Base-by-base conservation (phyloP, 2,797 vertebrate species). In the Myripristis jacobus region DNA sequence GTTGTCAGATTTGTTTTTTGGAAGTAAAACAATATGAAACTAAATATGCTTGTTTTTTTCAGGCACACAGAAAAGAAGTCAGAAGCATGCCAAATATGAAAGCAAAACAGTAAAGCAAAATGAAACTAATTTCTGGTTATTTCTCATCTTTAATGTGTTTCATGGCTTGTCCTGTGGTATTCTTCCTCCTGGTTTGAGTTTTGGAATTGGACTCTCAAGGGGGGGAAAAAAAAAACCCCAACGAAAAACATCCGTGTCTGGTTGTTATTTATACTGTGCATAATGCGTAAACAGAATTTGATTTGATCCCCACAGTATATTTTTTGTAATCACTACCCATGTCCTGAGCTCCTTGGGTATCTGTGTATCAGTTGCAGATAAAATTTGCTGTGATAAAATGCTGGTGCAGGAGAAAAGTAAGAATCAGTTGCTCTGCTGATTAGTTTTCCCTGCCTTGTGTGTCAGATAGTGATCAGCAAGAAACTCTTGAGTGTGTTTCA, bases 321-420 rank as follows among this genome's bases (percentile, higher is more conserved):
- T 66, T 82, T 82, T 63, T 50, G 60, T 72, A 83, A 86, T 79
- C 78, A 77, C 53, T 50, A 41, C 61, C 72, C 57, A 16, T 66
- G 77, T 82, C 80, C 77, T 64, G 56, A 19, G 73, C 77, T 85
- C 60, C 31, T 58, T 31, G 34, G 70, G 66, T 77, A 86, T 86
- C 76, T 74, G 73, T 73, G 68, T 69, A 91, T 90, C 88, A 84
- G 85, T 51, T 79, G 76, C 61, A 82, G 88, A 90, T 91, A 87
- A 80, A 79, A 79, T 81, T 79, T 82, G 69, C 69, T 51, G 80
- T 84, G 89, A 88, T 89, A 75, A 88, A 91, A 92, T 19, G 83
- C 87, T 76, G 68, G 66, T 77, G 79, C 70, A 64, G 73, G 71
- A 47, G 54, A 74, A 86, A 89, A 73, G 79, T 71, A 63, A 77